Evolutionary conservation across 1,140 invertebrate genomes (phyloP).

Genomic region (Drosophila nigromelanica): DNA sequence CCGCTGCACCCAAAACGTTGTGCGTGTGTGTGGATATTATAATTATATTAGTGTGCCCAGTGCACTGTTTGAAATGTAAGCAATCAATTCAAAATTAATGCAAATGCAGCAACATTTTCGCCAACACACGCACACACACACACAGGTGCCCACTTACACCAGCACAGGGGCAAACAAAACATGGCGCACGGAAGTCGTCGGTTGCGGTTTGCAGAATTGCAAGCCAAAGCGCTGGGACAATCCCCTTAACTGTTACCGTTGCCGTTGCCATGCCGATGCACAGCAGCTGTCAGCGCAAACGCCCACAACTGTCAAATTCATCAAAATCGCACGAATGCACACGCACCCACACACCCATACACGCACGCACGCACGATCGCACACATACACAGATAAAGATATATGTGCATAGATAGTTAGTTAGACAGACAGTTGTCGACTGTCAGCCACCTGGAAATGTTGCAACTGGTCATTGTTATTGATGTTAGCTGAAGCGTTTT

Average conservation of each 20-base stretch:
- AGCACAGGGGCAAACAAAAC: constrained; percentile 64
- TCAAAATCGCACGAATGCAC: constrained; percentile 80
- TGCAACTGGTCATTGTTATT: constrained; percentile 42
- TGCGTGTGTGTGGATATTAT: constrained; percentile 61
- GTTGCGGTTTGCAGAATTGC: constrained; percentile 73
- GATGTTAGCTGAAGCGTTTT: constrained; percentile 69
- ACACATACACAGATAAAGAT: constrained; percentile 19
- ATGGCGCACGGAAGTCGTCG: constrained; percentile 76
- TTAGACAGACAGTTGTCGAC: constrained; percentile 64
- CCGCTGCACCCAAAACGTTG: constrained; percentile 48
- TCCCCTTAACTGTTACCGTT: constrained; percentile 18
- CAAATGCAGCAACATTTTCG: constrained; percentile 77
- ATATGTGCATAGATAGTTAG: constrained; percentile 47
- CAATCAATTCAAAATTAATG: constrained; percentile 82
- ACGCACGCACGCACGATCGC: neutral
- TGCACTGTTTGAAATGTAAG: constrained; percentile 71
- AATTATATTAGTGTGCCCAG: constrained; percentile 73
- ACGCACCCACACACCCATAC: constrained; percentile 6
- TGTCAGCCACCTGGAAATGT: constrained; percentile 72
- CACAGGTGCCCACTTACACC: constrained; percentile 1
- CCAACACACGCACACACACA: constrained; percentile 22
- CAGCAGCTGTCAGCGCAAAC: constrained; percentile 79
- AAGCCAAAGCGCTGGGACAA: constrained; percentile 20
- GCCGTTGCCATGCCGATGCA: constrained; percentile 64
- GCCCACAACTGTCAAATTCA: constrained; percentile 83